These are phyloP conservation scores for Columba guinea DNA, from an alignment of 2,797 vertebrate species.

Conservation along the genomic window DNA sequence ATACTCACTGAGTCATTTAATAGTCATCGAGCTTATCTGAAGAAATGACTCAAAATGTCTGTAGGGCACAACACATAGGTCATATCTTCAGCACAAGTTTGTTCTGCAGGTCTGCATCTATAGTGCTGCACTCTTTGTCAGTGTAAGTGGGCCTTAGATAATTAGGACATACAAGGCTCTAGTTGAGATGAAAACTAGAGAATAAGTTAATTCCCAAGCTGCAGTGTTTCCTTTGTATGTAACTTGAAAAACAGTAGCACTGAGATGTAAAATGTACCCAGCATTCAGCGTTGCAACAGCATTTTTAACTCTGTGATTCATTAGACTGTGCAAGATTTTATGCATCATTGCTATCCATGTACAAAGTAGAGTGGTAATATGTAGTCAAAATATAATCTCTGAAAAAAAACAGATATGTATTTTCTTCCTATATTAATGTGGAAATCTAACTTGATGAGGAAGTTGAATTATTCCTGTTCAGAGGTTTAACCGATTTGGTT, in stretches of 20 bases:
- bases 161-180: not conserved
- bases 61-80: accelerated
- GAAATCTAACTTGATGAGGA: not conserved
- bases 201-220: not conserved
- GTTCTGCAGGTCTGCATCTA: not conserved
- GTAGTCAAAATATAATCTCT: not conserved
- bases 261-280: not conserved
- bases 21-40: not conserved
- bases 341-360: not conserved
- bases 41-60: not conserved
- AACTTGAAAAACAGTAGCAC: not conserved
- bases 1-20: not conserved
- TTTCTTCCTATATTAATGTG: not conserved
- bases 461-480: not conserved
- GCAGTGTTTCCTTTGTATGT: not conserved
- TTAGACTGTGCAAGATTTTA: not conserved
- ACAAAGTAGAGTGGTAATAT: not conserved
- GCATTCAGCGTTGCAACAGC: not conserved
- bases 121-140: not conserved
- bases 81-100: not conserved
- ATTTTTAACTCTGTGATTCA: not conserved
- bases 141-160: not conserved
- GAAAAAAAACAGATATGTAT: not conserved
- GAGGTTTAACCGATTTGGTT: not conserved
- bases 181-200: not conserved